Base-by-base conservation (phyloP, 2,113 vertebrate genomes). In the Sorex fumeus region DNA sequence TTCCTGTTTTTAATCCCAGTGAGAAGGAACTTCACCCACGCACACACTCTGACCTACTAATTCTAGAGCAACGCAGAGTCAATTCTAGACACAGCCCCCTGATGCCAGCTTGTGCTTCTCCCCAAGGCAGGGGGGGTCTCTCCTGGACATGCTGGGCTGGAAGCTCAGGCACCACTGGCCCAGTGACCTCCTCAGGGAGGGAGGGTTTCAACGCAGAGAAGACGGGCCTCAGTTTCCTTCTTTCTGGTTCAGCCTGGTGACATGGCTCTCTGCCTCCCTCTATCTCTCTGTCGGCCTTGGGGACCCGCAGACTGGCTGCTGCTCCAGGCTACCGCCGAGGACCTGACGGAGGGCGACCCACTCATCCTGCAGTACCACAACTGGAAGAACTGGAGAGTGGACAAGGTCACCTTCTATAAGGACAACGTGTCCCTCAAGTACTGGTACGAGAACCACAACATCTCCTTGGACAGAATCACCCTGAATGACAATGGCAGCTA, bases 301-400 rank as follows among this genome's bases (percentile, higher is more conserved):
- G 92, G 91, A 87, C 36, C 21, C 90, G 80, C 76, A 97, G 96
- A 96, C 5, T 97, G 96, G 96, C 76, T 96, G 34, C 85, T 97
- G 8, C 92, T 97, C 69, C 96, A 97, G 67, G 27, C 90, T 6
- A 90, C 93, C 76, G 2, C 88, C 13, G 6, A 82, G 8, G 12
- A 34, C 34, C 47, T 96, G 8, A 0, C 0, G 3, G 92, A 92
- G 8, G 95, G 95, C 13, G 16, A 86, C 34, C 2, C 92, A 36
- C 13, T 97, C 27, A 0, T 67, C 66, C 23, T 97, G 57, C 90
- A 79, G 60, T 97, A 96, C 40, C 93, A 81, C 5, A 6, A 90
- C 19, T 96, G 96, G 96, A 96, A 0, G 75, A 90, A 96, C 4
- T 0, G 0, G 53, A 21, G 28, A 0, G 4, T 90, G 43, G 40